A percentile compares a stretch with the other conserved stretches of the same genome.
Conservation (phyloP, 2,797 vertebrate genomes). For the Lagocephalus sceleratus region DNA sequence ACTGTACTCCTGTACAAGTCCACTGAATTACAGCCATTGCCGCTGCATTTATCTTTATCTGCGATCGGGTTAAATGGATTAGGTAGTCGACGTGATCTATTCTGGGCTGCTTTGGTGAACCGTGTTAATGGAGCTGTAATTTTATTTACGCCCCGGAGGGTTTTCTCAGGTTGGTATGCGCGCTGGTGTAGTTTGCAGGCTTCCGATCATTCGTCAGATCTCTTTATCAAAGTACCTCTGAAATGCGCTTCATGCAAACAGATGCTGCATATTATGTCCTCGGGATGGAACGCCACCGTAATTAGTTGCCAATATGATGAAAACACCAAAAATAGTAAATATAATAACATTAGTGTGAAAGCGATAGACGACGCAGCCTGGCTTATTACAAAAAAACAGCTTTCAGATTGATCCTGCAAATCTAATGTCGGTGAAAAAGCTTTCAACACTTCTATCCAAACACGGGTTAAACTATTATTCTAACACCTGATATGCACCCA, state of each 20-base stretch:
- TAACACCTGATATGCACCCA: neutral
- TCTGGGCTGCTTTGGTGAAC: slow-evolving; percentile 48
- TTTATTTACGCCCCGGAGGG: slow-evolving; percentile 40
- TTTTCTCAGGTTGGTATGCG: slow-evolving; percentile 47
- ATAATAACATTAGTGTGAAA: neutral
- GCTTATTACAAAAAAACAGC: neutral
- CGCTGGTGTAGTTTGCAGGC: slow-evolving; percentile 31
- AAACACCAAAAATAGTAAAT: neutral
- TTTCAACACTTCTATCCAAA: too few relatives aligned
- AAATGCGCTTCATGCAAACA: slow-evolving; percentile 5
- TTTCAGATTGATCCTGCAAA: slow-evolving; percentile 2
- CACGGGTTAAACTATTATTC: too few relatives aligned
- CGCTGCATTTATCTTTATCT: slow-evolving; percentile 13
- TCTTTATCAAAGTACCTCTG: slow-evolving; percentile 31
- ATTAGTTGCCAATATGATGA: neutral
- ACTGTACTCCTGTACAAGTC: neutral
- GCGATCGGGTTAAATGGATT: slow-evolving; percentile 34
- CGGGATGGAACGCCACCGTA: neutral
- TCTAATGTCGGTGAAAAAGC: neutral
- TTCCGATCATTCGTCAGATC: slow-evolving; percentile 50
- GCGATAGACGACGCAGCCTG: too few relatives aligned
- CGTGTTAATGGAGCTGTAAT: slow-evolving; percentile 53
- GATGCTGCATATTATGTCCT: slow-evolving; percentile 2
- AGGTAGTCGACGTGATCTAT: slow-evolving; percentile 35
- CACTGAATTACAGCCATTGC: neutral